Conservation (phyloP, 2,113 vertebrate species). For the Corythaixoides concolor region DNA sequence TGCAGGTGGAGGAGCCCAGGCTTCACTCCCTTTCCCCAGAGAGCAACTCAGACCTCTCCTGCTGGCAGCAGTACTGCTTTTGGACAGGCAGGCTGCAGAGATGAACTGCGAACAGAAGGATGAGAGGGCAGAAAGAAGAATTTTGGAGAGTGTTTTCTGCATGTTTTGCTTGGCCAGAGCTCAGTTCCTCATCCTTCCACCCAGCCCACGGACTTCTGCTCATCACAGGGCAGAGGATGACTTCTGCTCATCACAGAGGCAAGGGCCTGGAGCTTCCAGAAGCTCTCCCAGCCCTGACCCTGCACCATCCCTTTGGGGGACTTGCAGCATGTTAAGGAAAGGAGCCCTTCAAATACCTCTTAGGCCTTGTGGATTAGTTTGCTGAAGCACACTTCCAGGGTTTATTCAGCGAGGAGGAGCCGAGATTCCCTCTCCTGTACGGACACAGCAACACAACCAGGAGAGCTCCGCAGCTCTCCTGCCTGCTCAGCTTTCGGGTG, state of each 20-base stretch:
- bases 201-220: neutral
- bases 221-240: neutral
- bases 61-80: neutral
- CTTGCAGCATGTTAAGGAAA: neutral
- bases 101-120: neutral
- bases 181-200: neutral
- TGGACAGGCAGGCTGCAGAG: neutral
- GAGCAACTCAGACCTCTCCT: neutral
- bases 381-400: neutral
- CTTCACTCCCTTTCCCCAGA: neutral
- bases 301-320: neutral
- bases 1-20: neutral
- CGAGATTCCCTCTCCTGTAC: neutral
- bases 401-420: neutral
- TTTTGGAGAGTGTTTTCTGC: neutral
- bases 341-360: neutral
- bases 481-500: neutral
- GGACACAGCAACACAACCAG: neutral
- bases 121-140: neutral
- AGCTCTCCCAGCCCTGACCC: neutral
- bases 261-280: neutral
- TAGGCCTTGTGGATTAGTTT: neutral
- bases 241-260: neutral
- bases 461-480: neutral
- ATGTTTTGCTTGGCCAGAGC: neutral